Conservation (phyloP, 2,113 vertebrate species). For the Scatophagus argus region DNA sequence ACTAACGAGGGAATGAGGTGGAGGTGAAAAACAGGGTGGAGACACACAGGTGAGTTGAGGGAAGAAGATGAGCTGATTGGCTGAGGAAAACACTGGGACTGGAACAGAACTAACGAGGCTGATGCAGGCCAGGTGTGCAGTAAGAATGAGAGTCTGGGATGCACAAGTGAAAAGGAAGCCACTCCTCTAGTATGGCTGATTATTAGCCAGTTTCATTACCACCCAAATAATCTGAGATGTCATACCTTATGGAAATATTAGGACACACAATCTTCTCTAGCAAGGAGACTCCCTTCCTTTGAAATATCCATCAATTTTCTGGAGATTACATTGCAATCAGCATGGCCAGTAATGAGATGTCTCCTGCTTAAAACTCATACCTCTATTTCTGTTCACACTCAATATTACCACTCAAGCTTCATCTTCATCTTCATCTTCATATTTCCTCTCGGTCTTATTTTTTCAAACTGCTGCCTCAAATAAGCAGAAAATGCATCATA, state of each 20-base stretch:
- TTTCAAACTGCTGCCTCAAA: not conserved
- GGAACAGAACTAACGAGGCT: too few species aligned
- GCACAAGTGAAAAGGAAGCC: too few species aligned
- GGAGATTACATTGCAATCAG: slow-evolving; percentile 5
- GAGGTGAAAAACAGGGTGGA: too few species aligned
- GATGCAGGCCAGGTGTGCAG: too few species aligned
- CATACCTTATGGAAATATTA: slow-evolving; percentile 13
- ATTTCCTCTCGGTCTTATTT: not conserved
- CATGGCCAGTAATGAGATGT: not conserved
- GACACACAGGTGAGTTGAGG: too few species aligned
- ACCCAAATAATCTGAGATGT: slow-evolving; percentile 26
- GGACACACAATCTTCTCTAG: slow-evolving; percentile 8
- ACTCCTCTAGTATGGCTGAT: slow-evolving; percentile 5
- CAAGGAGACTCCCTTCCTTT: too few species aligned
- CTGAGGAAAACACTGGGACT: too few species aligned
- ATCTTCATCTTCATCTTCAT: too few species aligned
- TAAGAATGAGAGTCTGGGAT: too few species aligned
- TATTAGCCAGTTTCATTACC: slow-evolving; percentile 22
- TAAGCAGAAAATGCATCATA: not conserved
- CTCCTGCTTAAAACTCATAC: not conserved
- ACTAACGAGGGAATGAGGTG: too few species aligned
- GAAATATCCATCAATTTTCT: not conserved
- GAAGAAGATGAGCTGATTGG: too few species aligned
- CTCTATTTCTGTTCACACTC: not conserved
- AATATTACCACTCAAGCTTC: not conserved